phyloP scores from a whole-genome alignment of 2,797 vertebrate species.

The Liasis olivaceus region DNA sequence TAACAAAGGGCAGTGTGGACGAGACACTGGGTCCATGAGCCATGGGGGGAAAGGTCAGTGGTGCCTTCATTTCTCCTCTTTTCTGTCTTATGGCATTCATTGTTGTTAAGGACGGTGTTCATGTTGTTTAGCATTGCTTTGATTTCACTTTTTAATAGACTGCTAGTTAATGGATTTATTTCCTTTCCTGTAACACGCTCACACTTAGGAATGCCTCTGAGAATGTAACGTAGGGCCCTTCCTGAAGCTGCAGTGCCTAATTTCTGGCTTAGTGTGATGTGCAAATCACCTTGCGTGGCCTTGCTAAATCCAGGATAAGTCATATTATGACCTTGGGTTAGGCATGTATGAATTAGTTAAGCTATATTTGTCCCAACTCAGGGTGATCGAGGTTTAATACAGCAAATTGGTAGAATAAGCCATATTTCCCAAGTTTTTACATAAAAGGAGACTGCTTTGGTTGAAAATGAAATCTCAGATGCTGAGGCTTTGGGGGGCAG shows the following conservation, averaged over 20 bases:
- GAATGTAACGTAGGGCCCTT: not conserved
- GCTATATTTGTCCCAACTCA: not conserved
- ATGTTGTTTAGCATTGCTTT: not conserved
- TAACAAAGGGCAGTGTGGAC: slow-evolving; percentile 98
- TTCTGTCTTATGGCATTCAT: not conserved
- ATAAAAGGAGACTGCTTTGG: not conserved
- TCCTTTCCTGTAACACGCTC: not conserved
- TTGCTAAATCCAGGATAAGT: not conserved
- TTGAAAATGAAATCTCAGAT: not conserved
- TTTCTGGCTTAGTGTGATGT: not conserved
- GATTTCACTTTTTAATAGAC: not conserved
- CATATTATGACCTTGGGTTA: not conserved
- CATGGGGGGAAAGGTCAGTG: slow-evolving; percentile 93
- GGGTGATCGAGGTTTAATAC: not conserved
- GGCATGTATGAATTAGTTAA: not conserved
- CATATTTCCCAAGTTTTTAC: not conserved
- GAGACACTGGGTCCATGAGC: slow-evolving; percentile 95
- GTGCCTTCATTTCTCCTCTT: no score
- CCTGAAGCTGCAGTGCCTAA: not conserved
- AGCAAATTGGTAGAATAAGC: not conserved
- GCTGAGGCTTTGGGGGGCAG: not conserved
- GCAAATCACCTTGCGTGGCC: not conserved
- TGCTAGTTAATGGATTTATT: not conserved
- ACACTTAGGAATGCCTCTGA: not conserved
- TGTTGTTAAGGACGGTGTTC: not conserved